phyloP scores from a whole-genome alignment of 2,888 invertebrate genomes.

The Drosophila merina region DNA sequence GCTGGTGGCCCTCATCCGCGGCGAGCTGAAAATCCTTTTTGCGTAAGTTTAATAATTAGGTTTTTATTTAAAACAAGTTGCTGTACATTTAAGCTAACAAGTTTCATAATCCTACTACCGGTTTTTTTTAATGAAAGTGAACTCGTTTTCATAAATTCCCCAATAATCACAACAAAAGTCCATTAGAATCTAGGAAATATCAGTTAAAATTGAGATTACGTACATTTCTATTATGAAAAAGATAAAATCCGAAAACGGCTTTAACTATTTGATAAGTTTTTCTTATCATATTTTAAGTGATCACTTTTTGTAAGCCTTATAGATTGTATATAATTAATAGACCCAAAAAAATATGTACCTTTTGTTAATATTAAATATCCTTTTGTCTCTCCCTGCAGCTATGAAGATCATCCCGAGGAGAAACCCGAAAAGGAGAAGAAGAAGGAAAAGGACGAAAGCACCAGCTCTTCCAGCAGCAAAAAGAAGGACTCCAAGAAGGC shows the following conservation, averaged over 20 bases:
- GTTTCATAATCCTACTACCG: background rate
- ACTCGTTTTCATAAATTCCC: background rate
- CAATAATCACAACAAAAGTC: background rate
- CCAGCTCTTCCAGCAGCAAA: conserved; percentile 77
- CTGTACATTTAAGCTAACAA: background rate
- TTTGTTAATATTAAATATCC: background rate
- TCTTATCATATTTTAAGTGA: background rate
- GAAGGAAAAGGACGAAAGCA: conserved; percentile 74
- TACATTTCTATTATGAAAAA: too few species aligned
- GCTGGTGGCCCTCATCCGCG: conserved; percentile 93
- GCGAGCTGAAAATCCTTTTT: conserved; percentile 95
- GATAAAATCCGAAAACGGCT: background rate
- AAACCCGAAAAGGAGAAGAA: conserved; percentile 84
- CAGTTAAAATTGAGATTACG: too few species aligned
- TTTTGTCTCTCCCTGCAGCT: conserved; percentile 83
- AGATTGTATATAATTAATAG: background rate
- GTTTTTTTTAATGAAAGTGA: background rate
- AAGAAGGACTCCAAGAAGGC: conserved; percentile 83
- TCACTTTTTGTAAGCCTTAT: background rate
- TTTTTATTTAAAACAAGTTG: too few species aligned
- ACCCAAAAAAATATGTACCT: background rate
- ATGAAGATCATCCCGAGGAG: conserved; percentile 88
- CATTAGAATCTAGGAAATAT: too few species aligned
- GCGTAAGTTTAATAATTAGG: conserved; percentile 87
- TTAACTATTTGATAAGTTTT: background rate